Percentiles rank a stretch among this genome's conserved stretches.
Evolutionary conservation across 2,113 vertebrate species (phyloP).

Genomic region (Tautogolabrus adspersus): DNA sequence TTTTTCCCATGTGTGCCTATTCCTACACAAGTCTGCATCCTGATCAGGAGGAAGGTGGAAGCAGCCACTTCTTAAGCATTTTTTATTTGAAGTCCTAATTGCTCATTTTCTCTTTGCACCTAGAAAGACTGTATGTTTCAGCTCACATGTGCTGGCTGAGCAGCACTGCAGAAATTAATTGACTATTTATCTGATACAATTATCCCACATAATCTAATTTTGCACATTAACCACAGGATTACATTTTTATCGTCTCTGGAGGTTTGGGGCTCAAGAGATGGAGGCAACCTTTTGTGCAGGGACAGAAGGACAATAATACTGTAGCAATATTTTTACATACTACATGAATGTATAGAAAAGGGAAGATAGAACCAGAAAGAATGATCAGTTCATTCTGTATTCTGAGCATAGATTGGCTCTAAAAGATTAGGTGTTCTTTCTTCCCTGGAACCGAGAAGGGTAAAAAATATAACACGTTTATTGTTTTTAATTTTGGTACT

Average conservation of each 20-base stretch:
- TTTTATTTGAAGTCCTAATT: neutral
- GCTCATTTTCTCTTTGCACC: neutral
- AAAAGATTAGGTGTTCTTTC: too few relatives aligned
- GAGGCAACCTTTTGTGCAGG: neutral
- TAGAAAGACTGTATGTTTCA: too few relatives aligned
- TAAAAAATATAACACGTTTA: too few relatives aligned
- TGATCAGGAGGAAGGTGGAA: constrained; percentile 16
- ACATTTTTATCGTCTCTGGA: constrained; percentile 23
- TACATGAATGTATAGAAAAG: too few relatives aligned
- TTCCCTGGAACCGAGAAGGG: too few relatives aligned
- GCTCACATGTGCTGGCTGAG: neutral
- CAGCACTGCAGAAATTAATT: constrained; percentile 1
- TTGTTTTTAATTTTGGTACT: too few relatives aligned
- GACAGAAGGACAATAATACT: neutral
- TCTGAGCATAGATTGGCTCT: too few relatives aligned
- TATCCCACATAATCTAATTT: constrained; percentile 54
- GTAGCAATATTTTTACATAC: too few relatives aligned
- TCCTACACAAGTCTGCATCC: constrained; percentile 12
- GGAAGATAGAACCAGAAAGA: too few relatives aligned
- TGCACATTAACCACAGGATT: constrained; percentile 20
- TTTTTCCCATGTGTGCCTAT: constrained; percentile 15
- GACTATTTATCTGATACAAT: constrained; percentile 16
- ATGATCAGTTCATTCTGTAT: too few relatives aligned
- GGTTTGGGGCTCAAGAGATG: constrained; percentile 13
- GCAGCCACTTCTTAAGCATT: neutral